These are phyloP conservation scores for Ceyx melanurus DNA, from an alignment of 2,113 vertebrate genomes.

Conservation along the genomic window DNA sequence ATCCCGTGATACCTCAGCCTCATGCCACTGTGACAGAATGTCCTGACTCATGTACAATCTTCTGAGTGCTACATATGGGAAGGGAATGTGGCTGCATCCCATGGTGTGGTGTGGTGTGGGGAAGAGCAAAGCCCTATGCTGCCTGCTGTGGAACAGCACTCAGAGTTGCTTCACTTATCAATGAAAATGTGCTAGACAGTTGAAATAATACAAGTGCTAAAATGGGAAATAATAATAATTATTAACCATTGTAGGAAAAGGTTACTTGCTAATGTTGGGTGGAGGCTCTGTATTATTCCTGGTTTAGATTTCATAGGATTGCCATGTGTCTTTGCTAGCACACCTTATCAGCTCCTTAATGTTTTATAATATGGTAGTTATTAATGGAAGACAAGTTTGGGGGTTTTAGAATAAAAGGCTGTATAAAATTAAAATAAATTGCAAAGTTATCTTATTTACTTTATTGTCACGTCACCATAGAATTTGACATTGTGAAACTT, in stretches of 20 bases:
- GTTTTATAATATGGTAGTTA: neutral
- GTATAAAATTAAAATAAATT: neutral
- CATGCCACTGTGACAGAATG: neutral
- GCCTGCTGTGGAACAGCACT: neutral
- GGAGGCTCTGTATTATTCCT: neutral
- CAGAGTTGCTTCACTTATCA: neutral
- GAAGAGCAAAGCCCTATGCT: neutral
- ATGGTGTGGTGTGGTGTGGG: accelerated
- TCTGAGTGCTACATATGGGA: accelerated
- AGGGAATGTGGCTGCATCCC: neutral
- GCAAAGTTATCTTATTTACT: neutral
- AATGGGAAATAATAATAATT: neutral
- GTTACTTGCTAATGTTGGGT: neutral
- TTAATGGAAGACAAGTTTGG: neutral
- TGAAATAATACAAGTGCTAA: neutral
- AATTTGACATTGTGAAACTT: neutral
- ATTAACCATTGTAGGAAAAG: neutral
- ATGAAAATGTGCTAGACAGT: accelerated
- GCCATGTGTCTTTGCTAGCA: neutral
- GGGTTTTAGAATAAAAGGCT: neutral
- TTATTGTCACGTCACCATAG: neutral
- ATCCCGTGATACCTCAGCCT: neutral
- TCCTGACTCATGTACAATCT: neutral
- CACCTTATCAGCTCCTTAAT: neutral
- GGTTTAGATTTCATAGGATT: neutral